A percentile compares a stretch with the other conserved stretches of the same genome.
Conservation (phyloP, 2,888 invertebrate species). For the Terebella lapidaria region DNA sequence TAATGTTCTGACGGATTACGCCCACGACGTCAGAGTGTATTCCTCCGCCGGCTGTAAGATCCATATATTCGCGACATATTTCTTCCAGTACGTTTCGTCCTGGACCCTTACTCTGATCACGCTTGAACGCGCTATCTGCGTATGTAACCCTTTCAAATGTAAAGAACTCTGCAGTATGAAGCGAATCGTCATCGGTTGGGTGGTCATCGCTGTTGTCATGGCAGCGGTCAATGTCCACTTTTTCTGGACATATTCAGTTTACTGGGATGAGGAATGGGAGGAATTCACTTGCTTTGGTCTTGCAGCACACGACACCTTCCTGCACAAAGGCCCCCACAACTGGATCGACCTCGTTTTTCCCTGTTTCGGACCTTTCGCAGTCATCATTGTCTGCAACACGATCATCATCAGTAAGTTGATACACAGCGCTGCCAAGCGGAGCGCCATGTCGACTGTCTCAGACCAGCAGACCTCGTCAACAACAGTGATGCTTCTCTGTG, state of each 20-base stretch:
- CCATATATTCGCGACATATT: neutral
- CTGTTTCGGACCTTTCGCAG: neutral
- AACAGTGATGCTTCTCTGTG: neutral
- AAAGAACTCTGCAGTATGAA: neutral
- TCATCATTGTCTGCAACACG: neutral
- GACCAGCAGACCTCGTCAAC: neutral
- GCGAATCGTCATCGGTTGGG: neutral
- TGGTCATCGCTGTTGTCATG: neutral
- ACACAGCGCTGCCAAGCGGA: neutral
- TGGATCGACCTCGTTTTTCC: neutral
- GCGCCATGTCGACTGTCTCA: neutral
- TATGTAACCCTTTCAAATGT: neutral
- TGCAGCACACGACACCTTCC: neutral
- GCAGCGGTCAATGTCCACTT: neutral
- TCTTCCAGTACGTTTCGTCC: neutral
- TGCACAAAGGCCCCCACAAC: neutral
- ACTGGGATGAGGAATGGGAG: neutral
- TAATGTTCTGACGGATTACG: neutral
- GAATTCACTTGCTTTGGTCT: neutral
- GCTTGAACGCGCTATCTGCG: neutral
- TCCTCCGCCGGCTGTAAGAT: neutral
- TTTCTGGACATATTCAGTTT: neutral
- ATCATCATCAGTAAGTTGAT: neutral
- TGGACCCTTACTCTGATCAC: neutral
- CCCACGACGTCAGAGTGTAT: neutral